A percentile compares a stretch with the other conserved stretches of the same genome.
Conservation (phyloP, 2,888 invertebrate species). For the Drosophila kuntzei region DNA sequence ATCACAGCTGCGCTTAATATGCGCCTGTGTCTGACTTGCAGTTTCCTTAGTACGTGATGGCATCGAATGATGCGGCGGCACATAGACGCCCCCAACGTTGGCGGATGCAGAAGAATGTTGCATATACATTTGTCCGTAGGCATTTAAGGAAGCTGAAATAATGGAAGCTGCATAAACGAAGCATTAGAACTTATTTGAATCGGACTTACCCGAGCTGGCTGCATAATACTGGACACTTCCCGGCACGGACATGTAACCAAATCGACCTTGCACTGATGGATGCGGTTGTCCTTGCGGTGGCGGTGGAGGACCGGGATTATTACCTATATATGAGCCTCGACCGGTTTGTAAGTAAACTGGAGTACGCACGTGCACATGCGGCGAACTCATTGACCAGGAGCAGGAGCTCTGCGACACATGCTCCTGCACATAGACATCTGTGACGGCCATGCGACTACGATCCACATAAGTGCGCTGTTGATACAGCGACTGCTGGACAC, state of each 20-base stretch:
- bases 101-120: slow-evolving; percentile 45
- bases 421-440: slow-evolving; percentile 64
- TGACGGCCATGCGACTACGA: slow-evolving; percentile 53
- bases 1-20: slow-evolving; percentile 36
- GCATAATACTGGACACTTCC: slow-evolving; percentile 52
- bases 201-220: slow-evolving; percentile 43
- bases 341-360: slow-evolving; percentile 10
- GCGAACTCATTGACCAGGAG: slow-evolving; percentile 55
- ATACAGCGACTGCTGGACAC: slow-evolving; percentile 61
- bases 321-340: slow-evolving; percentile 5
- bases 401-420: slow-evolving; percentile 65
- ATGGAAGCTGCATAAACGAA: background rate
- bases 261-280: slow-evolving; percentile 2
- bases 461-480: slow-evolving; percentile 68
- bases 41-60: slow-evolving; percentile 20
- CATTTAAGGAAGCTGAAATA: slow-evolving; percentile 54
- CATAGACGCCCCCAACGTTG: slow-evolving; percentile 29
- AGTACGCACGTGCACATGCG: slow-evolving; percentile 17
- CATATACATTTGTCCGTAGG: slow-evolving; percentile 43
- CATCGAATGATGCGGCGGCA: slow-evolving; percentile 14
- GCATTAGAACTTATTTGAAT: background rate
- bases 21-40: slow-evolving; percentile 34
- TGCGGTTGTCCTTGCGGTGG: background rate
- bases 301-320: background rate
- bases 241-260: slow-evolving; percentile 37